Conservation (phyloP, 1,140 invertebrate species). For the Anadara kagoshimensis region DNA sequence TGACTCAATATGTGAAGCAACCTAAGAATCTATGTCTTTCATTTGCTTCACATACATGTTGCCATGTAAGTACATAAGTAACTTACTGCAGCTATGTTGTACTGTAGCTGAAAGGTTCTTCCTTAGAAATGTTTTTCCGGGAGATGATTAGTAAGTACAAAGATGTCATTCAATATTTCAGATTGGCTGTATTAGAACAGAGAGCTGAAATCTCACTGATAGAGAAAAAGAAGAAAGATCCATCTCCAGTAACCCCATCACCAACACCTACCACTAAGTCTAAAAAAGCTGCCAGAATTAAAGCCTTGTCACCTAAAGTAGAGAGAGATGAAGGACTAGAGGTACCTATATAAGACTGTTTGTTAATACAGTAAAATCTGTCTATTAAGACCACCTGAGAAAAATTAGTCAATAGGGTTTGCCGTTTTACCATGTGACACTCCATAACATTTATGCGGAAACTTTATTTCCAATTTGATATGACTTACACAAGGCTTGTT, state of each 20-base stretch:
- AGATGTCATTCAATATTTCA: conserved; percentile 21
- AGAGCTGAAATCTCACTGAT: conserved; percentile 64
- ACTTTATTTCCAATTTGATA: neutral
- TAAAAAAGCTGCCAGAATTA: conserved; percentile 62
- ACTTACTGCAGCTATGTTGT: too few relatives aligned
- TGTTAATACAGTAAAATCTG: neutral
- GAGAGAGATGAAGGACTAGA: conserved; percentile 68
- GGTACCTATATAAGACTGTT: conserved; percentile 43
- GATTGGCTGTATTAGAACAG: conserved; percentile 62
- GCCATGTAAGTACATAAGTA: too few relatives aligned
- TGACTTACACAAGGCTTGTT: neutral
- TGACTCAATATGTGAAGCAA: too few relatives aligned
- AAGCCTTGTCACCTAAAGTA: conserved; percentile 65
- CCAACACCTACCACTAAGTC: conserved; percentile 50
- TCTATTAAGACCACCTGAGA: neutral
- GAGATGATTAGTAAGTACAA: too few relatives aligned
- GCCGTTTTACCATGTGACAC: too few relatives aligned
- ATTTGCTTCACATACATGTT: too few relatives aligned
- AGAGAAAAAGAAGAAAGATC: conserved; percentile 47
- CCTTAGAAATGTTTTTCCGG: neutral
- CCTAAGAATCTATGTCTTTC: too few relatives aligned
- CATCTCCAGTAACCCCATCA: conserved; percentile 38
- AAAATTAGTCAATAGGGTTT: neutral
- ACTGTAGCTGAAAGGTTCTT: neutral
- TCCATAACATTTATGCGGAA: neutral